Base-by-base conservation (phyloP, 2,113 vertebrate species). In the Nesogale talazaci region DNA sequence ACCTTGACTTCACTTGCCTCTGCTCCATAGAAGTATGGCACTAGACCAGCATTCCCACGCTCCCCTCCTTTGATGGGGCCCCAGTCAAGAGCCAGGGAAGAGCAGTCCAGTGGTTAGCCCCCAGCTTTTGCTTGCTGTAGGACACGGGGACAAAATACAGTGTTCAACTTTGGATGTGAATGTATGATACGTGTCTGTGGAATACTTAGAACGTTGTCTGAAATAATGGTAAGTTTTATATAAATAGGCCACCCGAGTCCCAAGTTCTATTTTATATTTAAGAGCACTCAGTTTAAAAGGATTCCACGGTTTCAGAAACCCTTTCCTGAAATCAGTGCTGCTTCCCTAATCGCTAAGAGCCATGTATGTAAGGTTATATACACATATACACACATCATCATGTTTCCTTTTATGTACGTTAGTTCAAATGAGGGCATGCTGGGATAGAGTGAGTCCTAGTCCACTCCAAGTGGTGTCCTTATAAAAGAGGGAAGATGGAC, bases 151-250 rank as follows among this genome's bases (percentile, higher is more conserved):
- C 40, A 78, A 78, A 52, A 52, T 15, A 36, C n/a, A 42, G 34
- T 61, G 52, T 88, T 90, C 25, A 36, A 65, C 65, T 85, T 69
- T 6, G 8, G 11, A 6, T 19, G 31, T 90, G 52, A 81, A 77
- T 65, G 59, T 31, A 86, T 31, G 74, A 63, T 57, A 40, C 59
- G 22, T 75, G 1, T 79, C 4, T 38, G 23, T 75, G 36, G 36
- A n/a, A 80, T 74, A 14, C 27, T 34, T 93, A 75, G 79, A 63
- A 56, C 9, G 34, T 94, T 90, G 75, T 69, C 79, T 88, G 70
- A 93, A 89, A 85, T 77, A 89, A 85, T 77, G 59, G 2, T 83
- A 70, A 89, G 10, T 63, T 92, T 82, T 93, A 80, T 69, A 83
- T 59, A 89, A 92, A 75, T 79, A 87, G 74, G 34, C 42, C 27